Base-by-base conservation (phyloP, 2,888 invertebrate genomes). In the Elmis aenea region DNA sequence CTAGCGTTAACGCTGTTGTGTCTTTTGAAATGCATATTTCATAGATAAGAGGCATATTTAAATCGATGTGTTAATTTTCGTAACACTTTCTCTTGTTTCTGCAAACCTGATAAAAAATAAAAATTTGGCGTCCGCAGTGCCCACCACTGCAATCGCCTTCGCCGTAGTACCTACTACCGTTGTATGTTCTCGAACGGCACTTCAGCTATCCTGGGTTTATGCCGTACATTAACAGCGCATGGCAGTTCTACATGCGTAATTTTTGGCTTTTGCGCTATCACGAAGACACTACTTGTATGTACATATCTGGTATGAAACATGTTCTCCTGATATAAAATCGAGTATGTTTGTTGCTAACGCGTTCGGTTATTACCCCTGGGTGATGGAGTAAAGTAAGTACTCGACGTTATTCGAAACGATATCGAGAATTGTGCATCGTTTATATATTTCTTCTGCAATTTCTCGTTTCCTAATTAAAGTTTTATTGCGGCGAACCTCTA, bases 81-180 rank as follows among this genome's bases (percentile, higher is more conserved):
- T n/a, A n/a, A n/a, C 15, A 25, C 28, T 21, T 28, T 28, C 20
- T 38, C 9, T 4, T 13, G 12, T 5, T 27, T 33, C 33, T 38
- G 33, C 10, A 25, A 28, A 27, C 38, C 33, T 24, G n/a, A 24
- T 38, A 24, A 14, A 38, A 44, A 42, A 27, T 35, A 37, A 42
- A 38, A 48, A 47, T 38, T 50, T 54, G 43, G 50, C 52, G 52
- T 53, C 50, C 50, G 53, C 45, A 53, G 54, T 50, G 52, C 52
- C 50, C 48, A 47, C 31, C 30, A 13, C 29, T 29, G 35, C 36
- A 22, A 33, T 11, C 21, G 38, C 36, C n/a, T 14, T 15, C 27
- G 13, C 13, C 25, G 11, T 10, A 5, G 8, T n/a, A 12, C 26
- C n/a, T n/a, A n/a, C n/a, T n/a, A n/a, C n/a, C n/a, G n/a, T n/a